phyloP scores from a whole-genome alignment of 2,797 vertebrate genomes.

The Sebastes itinus region DNA sequence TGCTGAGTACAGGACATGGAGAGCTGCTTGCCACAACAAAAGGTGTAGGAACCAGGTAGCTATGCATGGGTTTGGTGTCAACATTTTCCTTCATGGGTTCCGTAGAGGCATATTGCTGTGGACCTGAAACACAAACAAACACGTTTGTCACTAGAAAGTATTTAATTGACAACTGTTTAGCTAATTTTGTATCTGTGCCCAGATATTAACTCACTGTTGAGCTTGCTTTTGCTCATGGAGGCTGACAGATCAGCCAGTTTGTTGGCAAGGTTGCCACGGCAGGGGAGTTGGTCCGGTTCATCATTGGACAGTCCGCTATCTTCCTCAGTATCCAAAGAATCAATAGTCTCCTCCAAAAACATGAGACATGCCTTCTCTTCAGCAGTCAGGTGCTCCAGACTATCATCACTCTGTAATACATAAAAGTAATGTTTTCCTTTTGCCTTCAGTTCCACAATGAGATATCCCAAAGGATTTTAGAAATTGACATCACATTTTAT shows the following conservation, averaged over 20 bases:
- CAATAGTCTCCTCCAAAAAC: conserved; percentile 95
- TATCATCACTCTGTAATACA: conserved; percentile 86
- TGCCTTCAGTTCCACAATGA: neutral
- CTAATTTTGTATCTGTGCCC: neutral
- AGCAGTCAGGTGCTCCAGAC: conserved; percentile 89
- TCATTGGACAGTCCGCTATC: conserved; percentile 87
- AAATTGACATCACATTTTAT: neutral
- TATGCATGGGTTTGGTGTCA: conserved; percentile 48
- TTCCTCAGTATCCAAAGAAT: conserved; percentile 89
- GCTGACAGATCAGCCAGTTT: conserved; percentile 75
- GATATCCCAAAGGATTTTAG: neutral
- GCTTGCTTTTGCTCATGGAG: conserved; percentile 65
- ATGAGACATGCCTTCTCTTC: conserved; percentile 94
- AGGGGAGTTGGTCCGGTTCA: conserved; percentile 69
- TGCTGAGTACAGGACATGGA: neutral
- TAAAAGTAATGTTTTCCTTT: neutral
- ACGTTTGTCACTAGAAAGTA: neutral
- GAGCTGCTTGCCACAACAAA: conserved; percentile 64
- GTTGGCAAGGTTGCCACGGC: conserved; percentile 52
- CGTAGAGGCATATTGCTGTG: conserved; percentile 27
- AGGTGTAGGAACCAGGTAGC: conserved; percentile 79
- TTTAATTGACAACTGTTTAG: neutral
- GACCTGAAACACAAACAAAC: conserved; percentile 49
- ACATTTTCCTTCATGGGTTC: conserved; percentile 27
- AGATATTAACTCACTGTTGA: conserved; percentile 64